Conservation (phyloP, 2,888 invertebrate genomes). For the Chrysotoxum bicinctum region DNA sequence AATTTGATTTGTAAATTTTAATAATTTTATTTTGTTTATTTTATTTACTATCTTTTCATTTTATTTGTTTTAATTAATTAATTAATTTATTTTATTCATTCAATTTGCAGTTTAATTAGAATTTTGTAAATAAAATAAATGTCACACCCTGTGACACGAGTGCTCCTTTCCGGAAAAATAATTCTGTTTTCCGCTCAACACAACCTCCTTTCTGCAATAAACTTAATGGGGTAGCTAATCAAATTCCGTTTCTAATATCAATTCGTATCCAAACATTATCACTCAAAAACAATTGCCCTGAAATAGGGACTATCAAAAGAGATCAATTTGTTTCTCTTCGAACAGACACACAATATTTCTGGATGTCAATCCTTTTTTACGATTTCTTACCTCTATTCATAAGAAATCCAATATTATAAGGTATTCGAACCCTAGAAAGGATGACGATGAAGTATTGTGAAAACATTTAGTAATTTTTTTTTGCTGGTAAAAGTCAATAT, state of each 20-base stretch:
- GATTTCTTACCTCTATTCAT: neutral
- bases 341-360: neutral
- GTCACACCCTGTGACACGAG: no score
- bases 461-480: conserved; percentile 11
- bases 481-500: conserved; percentile 47
- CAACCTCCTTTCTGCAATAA: neutral
- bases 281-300: conserved; percentile 24
- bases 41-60: no score
- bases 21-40: no score
- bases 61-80: no score
- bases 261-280: conserved; percentile 21
- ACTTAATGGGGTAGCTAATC: conserved; percentile 14
- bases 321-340: conserved; percentile 28
- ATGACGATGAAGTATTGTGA: neutral
- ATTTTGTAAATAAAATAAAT: neutral
- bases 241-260: neutral
- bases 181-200: neutral
- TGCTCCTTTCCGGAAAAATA: neutral
- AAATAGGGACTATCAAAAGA: neutral
- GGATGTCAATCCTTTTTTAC: conserved; percentile 39
- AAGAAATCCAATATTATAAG: conserved; percentile 10
- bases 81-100: no score
- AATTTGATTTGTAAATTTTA: no score
- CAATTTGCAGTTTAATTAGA: no score
- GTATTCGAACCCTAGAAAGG: neutral